Conservation (phyloP, 2,888 invertebrate species). For the Chrysolina oricalcia region DNA sequence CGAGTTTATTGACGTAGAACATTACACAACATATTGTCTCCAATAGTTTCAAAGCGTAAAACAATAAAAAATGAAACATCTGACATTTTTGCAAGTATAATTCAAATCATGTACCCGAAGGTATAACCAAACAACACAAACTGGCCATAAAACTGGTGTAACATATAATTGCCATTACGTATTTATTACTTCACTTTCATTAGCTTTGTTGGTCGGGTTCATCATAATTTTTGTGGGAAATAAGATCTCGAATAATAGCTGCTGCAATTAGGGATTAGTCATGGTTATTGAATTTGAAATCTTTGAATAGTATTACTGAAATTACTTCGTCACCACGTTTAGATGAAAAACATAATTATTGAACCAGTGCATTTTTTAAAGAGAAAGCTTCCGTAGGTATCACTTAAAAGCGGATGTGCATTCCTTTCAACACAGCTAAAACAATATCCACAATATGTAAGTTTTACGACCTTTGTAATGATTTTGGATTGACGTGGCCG, state of each 20-base stretch:
- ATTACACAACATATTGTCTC: constrained; percentile 7
- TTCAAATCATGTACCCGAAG: background rate
- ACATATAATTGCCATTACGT: constrained; percentile 19
- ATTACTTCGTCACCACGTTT: background rate
- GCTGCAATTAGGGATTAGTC: background rate
- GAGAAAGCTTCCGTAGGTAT: background rate
- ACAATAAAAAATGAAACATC: background rate
- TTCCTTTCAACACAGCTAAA: background rate
- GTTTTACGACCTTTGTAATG: too few species aligned
- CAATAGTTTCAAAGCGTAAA: constrained; percentile 2
- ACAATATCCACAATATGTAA: too few species aligned
- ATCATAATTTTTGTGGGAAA: constrained; percentile 26
- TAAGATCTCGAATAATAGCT: background rate
- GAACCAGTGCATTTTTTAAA: background rate
- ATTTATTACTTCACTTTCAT: constrained; percentile 33
- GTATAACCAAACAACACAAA: background rate
- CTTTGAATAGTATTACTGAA: background rate
- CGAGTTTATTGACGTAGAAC: background rate
- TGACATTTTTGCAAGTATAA: background rate
- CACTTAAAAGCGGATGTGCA: background rate
- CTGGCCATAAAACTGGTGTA: constrained; percentile 10
- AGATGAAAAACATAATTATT: background rate
- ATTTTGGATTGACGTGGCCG: too few species aligned
- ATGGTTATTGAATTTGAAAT: background rate
- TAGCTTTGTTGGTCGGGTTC: constrained; percentile 26